Conservation (phyloP, 2,888 invertebrate genomes). For the Drosophila seclusa region DNA sequence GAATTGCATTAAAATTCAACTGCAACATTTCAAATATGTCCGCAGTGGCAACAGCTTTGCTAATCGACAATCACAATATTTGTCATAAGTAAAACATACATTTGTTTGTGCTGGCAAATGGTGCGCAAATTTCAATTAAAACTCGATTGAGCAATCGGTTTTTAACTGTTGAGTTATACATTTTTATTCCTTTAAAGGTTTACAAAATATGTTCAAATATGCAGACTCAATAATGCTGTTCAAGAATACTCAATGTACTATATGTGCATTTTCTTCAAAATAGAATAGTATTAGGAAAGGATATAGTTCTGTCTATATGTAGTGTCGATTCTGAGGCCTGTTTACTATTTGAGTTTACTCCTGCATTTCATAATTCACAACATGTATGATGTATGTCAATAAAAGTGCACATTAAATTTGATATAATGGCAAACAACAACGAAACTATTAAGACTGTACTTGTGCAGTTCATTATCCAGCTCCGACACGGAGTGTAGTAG, state of each 20-base stretch:
- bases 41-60: conserved; percentile 36
- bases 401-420: conserved; percentile 18
- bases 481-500: conserved; percentile 1
- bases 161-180: not conserved
- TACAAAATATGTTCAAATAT: not conserved
- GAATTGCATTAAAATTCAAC: conserved; percentile 51
- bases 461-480: conserved; percentile 31
- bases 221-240: not conserved
- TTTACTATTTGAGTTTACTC: not conserved
- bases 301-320: not conserved
- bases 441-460: conserved; percentile 39
- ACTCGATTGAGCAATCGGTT: not conserved
- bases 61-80: conserved; percentile 30
- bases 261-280: not conserved
- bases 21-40: conserved; percentile 31
- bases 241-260: not conserved
- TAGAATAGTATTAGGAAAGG: too few relatives aligned
- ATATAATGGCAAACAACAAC: conserved; percentile 12
- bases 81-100: conserved; percentile 20
- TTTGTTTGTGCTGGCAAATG: conserved; percentile 6
- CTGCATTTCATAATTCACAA: not conserved
- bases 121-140: conserved; percentile 35
- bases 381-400: not conserved
- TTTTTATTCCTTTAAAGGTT: not conserved
- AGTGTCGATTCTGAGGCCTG: too few relatives aligned